Evolutionary conservation across 1,140 invertebrate species (phyloP), one percentile per base, ranked within the genome.

Genomic region (Leptinotarsa defecta): DNA sequence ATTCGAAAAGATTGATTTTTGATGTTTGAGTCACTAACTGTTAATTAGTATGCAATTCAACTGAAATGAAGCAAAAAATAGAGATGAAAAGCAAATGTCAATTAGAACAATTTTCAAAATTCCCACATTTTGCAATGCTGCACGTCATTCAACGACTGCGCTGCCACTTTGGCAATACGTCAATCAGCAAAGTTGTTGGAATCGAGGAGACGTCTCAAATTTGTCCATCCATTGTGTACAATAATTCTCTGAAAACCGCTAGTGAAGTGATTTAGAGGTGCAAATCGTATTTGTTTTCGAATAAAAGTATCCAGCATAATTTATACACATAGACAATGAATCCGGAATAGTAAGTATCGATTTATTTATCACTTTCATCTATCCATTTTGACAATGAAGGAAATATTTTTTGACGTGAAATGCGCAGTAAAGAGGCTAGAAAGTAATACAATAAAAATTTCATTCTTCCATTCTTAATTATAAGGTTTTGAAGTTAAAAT

Each of bases 311-410:
- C 43, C 61, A 13, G 34, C 15, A 70, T 34, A 67, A 17, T 5
- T 70, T 69, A 73, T 67, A 72, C 43, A 71, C 48, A 20, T 27
- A 68, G 71, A 83, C 79, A 79, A 85, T 85, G 84, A 84, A 85
- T 85, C 84, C 84, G 4, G 84, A 85, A 80, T 85, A 85, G 84
- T 85, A 76, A 85, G 84, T 85, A 85, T 85, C 80, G 83, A 84
- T 85, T 84, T 81, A 71, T 78, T 77, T 78, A 76, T 69, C 69
- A 61, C 76, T 80, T 79, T 70, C 63, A 76, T 77, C 76, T 57
- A 71, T 48, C 24, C 17, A 74, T 76, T 73, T 77, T 76, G 76
- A 79, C 76, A 76, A 76, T 73, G 64, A 71, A 57, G 43, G 72
- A 57, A 57, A 57, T n/a, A 57, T 17, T 57, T 57, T 57, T 57